phyloP scores from a whole-genome alignment of 2,113 vertebrate genomes.

The Ictidomys tridecemlineatus region DNA sequence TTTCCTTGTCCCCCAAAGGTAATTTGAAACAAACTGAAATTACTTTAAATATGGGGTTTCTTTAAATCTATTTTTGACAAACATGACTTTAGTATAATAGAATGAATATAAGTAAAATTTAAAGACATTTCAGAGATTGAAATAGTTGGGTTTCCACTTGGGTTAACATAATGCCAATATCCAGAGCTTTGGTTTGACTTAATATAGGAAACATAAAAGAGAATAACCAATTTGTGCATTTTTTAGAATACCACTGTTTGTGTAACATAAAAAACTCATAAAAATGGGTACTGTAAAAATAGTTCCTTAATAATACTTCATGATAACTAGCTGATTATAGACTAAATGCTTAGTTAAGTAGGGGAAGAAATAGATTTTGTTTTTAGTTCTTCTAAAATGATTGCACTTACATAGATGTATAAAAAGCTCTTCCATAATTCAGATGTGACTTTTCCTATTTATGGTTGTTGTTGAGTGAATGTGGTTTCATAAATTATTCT shows the following conservation, averaged over 20 bases:
- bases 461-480: slow-evolving; percentile 63
- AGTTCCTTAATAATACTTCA: slow-evolving; percentile 72
- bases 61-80: slow-evolving; percentile 61
- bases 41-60: not conserved
- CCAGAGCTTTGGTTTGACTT: slow-evolving; percentile 67
- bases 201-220: slow-evolving; percentile 55
- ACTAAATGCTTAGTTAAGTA: slow-evolving; percentile 56
- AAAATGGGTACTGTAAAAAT: slow-evolving; percentile 69
- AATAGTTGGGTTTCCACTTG: slow-evolving; percentile 62
- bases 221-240: slow-evolving; percentile 15
- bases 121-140: slow-evolving; percentile 50
- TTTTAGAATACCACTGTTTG: not conserved
- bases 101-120: slow-evolving; percentile 50
- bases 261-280: slow-evolving; percentile 38
- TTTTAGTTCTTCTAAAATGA: slow-evolving; percentile 73
- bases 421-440: slow-evolving; percentile 54
- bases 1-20: not conserved
- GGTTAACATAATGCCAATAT: slow-evolving; percentile 61
- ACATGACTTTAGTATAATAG: slow-evolving; percentile 26
- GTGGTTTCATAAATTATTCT: slow-evolving; percentile 64
- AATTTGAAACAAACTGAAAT: slow-evolving; percentile 55
- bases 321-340: slow-evolving; percentile 66
- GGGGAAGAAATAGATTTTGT: slow-evolving; percentile 55
- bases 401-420: not conserved
- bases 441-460: slow-evolving; percentile 64